Evolutionary conservation across 2,113 vertebrate species (phyloP).

Genomic region (Herpetotheres cachinnans): DNA sequence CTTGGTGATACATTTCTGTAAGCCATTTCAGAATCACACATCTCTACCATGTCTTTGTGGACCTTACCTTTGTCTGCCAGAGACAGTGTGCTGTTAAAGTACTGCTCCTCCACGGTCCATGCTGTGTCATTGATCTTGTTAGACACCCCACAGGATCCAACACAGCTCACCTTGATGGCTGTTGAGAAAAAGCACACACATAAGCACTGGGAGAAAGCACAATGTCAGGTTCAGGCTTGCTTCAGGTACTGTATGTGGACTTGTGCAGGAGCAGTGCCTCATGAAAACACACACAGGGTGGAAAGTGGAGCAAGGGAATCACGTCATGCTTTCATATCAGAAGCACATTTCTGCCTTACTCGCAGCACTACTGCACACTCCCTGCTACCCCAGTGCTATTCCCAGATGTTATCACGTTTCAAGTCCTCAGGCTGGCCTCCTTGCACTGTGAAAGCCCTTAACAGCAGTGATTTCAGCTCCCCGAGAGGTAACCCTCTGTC

Average conservation of each 20-base stretch:
- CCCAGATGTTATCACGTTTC: background rate
- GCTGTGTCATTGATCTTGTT: conserved; percentile 83
- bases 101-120: conserved; percentile 87
- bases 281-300: background rate
- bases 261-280: background rate
- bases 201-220: background rate
- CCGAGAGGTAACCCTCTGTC: background rate
- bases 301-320: background rate
- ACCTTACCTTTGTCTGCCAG: conserved; percentile 89
- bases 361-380: background rate
- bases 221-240: background rate
- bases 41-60: background rate
- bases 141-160: conserved; percentile 88
- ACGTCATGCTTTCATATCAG: background rate
- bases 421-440: background rate
- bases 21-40: background rate
- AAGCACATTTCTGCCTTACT: background rate
- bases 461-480: background rate
- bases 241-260: background rate
- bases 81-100: conserved; percentile 87
- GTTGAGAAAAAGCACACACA: background rate
- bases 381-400: background rate
- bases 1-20: background rate
- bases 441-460: background rate
- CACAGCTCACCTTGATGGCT: conserved; percentile 93